Evolutionary conservation across 2,113 vertebrate species (phyloP), one percentile per base, ranked within the genome.

Genomic region (Caranx melampygus): DNA sequence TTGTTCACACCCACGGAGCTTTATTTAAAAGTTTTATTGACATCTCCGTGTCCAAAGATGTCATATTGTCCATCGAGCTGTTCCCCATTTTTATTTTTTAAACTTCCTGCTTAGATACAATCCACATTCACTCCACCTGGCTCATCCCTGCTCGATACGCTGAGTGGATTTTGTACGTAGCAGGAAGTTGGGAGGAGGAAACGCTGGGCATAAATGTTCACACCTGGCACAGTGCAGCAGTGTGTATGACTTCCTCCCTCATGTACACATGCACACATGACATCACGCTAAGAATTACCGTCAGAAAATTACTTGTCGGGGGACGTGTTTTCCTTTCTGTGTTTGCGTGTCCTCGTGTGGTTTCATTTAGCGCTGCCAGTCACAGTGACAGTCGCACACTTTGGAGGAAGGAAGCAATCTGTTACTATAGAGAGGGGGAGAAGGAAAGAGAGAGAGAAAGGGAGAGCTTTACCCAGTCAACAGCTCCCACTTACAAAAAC

Each of bases 331-430:
- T 35, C 49, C 26, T 72, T 15, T 60, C 12, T 47, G 45, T 49
- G 13, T 57, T 31, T 40, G 14, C 40, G 37, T 54, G 70, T 66
- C 31, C 42, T 72, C 15, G 10, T 21, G 47, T 47, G 78, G 21
- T 67, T 73, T 68, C 58, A 3, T 58, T 55, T 20, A 37, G 33
- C n/a, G 37, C 62, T 61, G 70, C 47, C 40, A 12, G 49, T 61
- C 66, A 51, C 14, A 47, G 45, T 11, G n/a, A 18, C 33, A 18
- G 64, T 83, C 69, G 15, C 72, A 72, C 45, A 34, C 66, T 61
- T 20, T 20, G 42, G 20, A 72, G 82, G 87, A 90, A 91, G 87
- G 87, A 90, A 83, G 61, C 66, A 42, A 73, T 74, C 62, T 79
- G 66, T 84, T 86, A 58, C 60, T 44, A 16, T 45, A 37, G 8